Evolutionary conservation across 2,888 invertebrate species (phyloP).

Genomic region (Caenorhabditis sp.): DNA sequence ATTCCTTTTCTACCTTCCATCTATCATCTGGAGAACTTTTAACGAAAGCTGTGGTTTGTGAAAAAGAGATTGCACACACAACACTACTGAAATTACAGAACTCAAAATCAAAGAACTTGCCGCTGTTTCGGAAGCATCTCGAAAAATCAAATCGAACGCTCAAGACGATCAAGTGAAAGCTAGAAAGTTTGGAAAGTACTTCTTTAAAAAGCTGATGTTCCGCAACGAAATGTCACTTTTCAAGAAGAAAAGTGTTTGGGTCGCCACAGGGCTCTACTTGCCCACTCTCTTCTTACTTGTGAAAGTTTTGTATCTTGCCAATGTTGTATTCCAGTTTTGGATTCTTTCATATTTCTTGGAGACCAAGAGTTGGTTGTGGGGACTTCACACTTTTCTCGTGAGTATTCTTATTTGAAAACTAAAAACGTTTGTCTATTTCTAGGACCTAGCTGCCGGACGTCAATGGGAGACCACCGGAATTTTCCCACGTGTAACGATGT

Average conservation of each 20-base stretch:
- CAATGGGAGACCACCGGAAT: conserved; percentile 74
- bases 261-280: conserved; percentile 65
- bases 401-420: neutral
- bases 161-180: conserved; percentile 49
- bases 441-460: conserved; percentile 66
- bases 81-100: conserved; percentile 24
- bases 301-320: conserved; percentile 72
- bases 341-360: conserved; percentile 75
- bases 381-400: conserved; percentile 69
- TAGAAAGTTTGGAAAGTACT: conserved; percentile 54
- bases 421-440: too few relatives aligned
- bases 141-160: conserved; percentile 53
- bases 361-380: conserved; percentile 71
- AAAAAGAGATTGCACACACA: neutral
- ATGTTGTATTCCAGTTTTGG: conserved; percentile 73
- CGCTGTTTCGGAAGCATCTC: conserved; percentile 50
- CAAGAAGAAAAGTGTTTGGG: conserved; percentile 30
- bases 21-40: conserved; percentile 78
- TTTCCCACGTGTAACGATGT: conserved; percentile 75
- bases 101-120: conserved; percentile 65
- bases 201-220: conserved; percentile 62
- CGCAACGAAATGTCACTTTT: conserved; percentile 59
- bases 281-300: conserved; percentile 65
- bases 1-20: conserved; percentile 81
- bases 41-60: conserved; percentile 75